Evolutionary conservation across 2,888 invertebrate species (phyloP), one percentile per base, ranked within the genome.

Genomic region (Agriotes lineatus): DNA sequence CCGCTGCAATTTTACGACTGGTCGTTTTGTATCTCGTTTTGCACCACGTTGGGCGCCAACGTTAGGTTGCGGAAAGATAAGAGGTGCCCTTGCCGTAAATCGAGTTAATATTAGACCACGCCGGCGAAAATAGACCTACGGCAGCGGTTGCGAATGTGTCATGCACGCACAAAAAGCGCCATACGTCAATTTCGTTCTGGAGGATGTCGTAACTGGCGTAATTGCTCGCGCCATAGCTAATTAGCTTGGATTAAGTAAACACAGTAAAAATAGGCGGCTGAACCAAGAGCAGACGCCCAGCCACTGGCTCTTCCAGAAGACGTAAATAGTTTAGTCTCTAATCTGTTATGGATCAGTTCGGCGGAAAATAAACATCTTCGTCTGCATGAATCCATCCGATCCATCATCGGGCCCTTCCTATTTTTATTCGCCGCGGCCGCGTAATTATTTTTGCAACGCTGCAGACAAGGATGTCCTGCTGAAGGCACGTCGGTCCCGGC

Each of bases 381-480:
- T 37, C 37, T 6, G 14, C 37, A 37, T 12, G 14, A 37, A 37
- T 12, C n/a, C n/a, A 35, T 9, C 2, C 10, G 35, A 37, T 37
- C 14, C 37, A 37, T 37, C 37, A 12, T 37, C 37, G 14, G 6
- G 37, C 14, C 14, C 37, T 37, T 37, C 14, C 16, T 42, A 16
- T 48, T 48, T 20, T 45, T 19, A 12, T 48, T 48, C 12, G n/a
- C n/a, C n/a, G n/a, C n/a, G n/a, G n/a, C n/a, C n/a, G n/a, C n/a
- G n/a, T n/a, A n/a, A n/a, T n/a, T n/a, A n/a, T n/a, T n/a, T n/a
- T n/a, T n/a, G n/a, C n/a, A n/a, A 45, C 9, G 45, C 3, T 1
- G 6, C n/a, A 59, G 44, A 58, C 42, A 30, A 42, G 59, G 59
- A 56, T 44, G 54, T 20, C n/a, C 7, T 33, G 19, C 33, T 44